These are phyloP conservation scores for Selene dorsalis DNA, from an alignment of 2,797 vertebrate genomes.

Conservation along the genomic window DNA sequence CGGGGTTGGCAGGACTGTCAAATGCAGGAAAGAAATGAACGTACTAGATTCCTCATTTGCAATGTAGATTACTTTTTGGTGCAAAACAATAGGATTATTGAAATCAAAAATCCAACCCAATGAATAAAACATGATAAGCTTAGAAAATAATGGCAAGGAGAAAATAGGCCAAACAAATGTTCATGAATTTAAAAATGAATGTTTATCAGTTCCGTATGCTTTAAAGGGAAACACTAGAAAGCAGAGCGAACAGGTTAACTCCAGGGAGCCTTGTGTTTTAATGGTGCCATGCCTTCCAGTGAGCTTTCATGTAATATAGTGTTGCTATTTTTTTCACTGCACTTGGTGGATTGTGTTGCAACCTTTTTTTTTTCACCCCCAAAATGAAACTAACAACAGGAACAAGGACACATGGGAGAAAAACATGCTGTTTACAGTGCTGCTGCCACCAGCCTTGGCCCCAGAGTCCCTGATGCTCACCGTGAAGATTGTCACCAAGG, in stretches of 20 bases:
- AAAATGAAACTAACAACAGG: conserved; percentile 52
- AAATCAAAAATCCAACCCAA: conserved; percentile 72
- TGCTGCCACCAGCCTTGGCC: conserved; percentile 54
- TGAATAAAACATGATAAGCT: conserved; percentile 75
- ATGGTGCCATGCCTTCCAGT: conserved; percentile 31
- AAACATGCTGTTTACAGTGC: conserved; percentile 66
- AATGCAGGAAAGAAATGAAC: conserved; percentile 46
- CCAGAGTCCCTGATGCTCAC: conserved; percentile 53
- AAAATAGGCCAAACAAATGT: conserved; percentile 63
- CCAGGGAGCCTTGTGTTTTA: conserved; percentile 56
- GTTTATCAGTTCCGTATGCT: conserved; percentile 48
- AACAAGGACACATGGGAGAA: conserved; percentile 35
- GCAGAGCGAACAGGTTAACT: conserved; percentile 60
- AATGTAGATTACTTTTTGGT: conserved; percentile 71
- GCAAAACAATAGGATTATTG: conserved; percentile 74
- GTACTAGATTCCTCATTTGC: conserved; percentile 61
- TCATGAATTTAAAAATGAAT: conserved; percentile 50
- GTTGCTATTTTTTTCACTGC: conserved; percentile 19
- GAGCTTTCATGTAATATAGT: conserved; percentile 15
- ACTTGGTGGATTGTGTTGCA: conserved; percentile 26
- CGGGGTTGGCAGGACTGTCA: conserved; percentile 67
- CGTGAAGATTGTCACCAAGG: conserved; percentile 57
- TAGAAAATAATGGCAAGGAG: conserved; percentile 50
- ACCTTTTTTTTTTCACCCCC: conserved; percentile 33
- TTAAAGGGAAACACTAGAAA: conserved; percentile 24